Percentiles rank a stretch among this genome's conserved stretches.
Evolutionary conservation across 1,140 invertebrate species (phyloP).

Genomic region (Batillaria attramentaria): DNA sequence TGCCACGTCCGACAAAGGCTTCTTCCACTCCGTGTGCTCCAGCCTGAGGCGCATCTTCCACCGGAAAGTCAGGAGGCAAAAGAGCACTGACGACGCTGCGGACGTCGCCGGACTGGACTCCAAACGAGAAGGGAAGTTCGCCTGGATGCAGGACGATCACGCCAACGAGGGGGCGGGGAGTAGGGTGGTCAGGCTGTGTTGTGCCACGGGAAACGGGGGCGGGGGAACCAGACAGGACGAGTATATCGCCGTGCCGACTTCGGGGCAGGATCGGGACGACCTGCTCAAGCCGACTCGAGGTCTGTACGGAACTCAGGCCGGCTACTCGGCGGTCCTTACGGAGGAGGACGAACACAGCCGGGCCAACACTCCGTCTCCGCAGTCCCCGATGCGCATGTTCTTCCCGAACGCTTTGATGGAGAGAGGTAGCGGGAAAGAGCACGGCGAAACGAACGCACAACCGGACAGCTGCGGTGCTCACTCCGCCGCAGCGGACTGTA

Average conservation of each 20-base stretch:
- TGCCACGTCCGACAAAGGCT: constrained; percentile 4
- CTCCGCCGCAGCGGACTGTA: not conserved
- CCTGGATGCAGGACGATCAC: constrained; percentile 8
- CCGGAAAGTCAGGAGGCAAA: constrained; percentile 38
- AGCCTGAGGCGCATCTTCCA: constrained; percentile 29
- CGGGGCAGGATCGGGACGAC: not conserved
- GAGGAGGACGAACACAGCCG: constrained; percentile 17
- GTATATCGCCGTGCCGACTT: not conserved
- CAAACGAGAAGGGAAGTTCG: not conserved
- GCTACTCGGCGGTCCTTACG: constrained; percentile 18
- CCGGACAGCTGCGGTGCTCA: not conserved
- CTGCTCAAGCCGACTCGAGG: not conserved
- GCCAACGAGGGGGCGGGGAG: not conserved
- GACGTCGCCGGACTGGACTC: not conserved
- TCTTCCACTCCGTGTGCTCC: constrained; percentile 24
- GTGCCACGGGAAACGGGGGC: not conserved
- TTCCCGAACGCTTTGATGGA: not conserved
- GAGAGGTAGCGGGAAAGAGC: not conserved
- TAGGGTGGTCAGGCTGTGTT: constrained; percentile 8
- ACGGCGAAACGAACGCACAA: not conserved
- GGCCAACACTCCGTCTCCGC: not conserved
- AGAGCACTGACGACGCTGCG: not conserved
- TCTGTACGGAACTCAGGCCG: not conserved
- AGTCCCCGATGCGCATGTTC: not conserved
- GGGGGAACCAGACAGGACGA: constrained; percentile 6